Percentiles rank a stretch among this genome's conserved stretches.
These are phyloP conservation scores for Corydoras sp. DNA, from an alignment of 2,113 vertebrate genomes.

Conservation along the genomic window DNA sequence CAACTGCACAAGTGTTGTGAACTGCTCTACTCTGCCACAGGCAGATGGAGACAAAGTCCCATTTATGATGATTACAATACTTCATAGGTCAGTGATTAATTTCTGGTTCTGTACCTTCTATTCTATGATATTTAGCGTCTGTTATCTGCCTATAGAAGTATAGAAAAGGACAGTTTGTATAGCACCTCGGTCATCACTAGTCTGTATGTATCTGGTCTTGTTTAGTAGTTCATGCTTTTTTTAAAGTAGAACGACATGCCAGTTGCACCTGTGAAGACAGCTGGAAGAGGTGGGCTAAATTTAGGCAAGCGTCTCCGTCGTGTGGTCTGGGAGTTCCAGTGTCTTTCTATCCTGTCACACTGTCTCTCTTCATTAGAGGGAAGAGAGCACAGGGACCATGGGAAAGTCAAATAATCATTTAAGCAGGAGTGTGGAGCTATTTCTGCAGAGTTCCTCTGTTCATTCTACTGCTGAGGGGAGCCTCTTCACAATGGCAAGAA, in stretches of 20 bases:
- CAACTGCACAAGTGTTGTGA: too few relatives aligned
- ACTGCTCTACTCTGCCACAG: too few relatives aligned
- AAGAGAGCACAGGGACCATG: slow-evolving; percentile 34
- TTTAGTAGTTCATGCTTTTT: neutral
- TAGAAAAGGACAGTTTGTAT: too few relatives aligned
- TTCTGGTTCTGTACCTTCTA: too few relatives aligned
- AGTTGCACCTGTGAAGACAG: slow-evolving; percentile 40
- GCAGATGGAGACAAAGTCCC: too few relatives aligned
- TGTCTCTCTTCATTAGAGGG: slow-evolving; percentile 44
- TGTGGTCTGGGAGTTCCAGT: slow-evolving; percentile 21
- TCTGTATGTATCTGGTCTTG: neutral
- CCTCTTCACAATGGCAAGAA: slow-evolving; percentile 34
- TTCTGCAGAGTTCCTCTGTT: slow-evolving; percentile 21
- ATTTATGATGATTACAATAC: neutral
- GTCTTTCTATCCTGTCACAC: slow-evolving; percentile 39
- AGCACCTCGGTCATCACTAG: too few relatives aligned
- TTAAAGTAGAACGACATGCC: slow-evolving; percentile 13
- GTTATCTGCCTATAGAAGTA: too few relatives aligned
- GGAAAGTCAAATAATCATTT: slow-evolving; percentile 48
- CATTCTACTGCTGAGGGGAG: slow-evolving; percentile 21
- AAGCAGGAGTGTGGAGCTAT: slow-evolving; percentile 36
- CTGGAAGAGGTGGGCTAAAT: slow-evolving; percentile 37
- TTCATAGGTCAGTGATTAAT: neutral
- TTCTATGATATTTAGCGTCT: too few relatives aligned
- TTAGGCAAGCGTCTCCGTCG: slow-evolving; percentile 34